Evolutionary conservation across 2,888 invertebrate genomes (phyloP).

Genomic region (Neoaliturus tenellus): DNA sequence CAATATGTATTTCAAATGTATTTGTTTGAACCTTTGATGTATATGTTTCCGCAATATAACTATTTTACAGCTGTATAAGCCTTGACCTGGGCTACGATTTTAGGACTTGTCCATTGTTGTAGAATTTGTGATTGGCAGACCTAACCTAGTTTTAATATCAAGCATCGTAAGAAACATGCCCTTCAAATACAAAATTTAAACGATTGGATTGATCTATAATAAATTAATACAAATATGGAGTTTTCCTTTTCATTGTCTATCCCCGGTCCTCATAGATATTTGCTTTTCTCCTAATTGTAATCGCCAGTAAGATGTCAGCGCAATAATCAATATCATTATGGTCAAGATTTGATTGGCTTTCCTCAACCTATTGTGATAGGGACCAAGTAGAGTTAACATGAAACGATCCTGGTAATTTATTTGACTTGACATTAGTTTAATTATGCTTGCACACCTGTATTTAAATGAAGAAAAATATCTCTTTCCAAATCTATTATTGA

Average conservation of each 20-base stretch:
- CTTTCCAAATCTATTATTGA: too few relatives aligned
- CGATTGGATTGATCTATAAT: not conserved
- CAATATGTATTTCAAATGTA: not conserved
- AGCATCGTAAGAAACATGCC: not conserved
- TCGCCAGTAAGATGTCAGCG: not conserved
- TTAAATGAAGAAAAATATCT: too few relatives aligned
- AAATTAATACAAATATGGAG: too few relatives aligned
- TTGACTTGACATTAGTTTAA: too few relatives aligned
- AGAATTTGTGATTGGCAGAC: constrained; percentile 17
- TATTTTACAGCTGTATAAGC: not conserved
- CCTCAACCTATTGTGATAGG: too few relatives aligned
- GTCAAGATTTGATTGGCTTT: too few relatives aligned
- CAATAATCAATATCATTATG: not conserved
- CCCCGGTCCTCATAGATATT: too few relatives aligned
- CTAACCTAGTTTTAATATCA: constrained; percentile 4
- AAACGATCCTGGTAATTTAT: too few relatives aligned
- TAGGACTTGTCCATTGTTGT: not conserved
- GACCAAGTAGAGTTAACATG: too few relatives aligned
- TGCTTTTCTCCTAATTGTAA: too few relatives aligned
- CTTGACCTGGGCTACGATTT: constrained; percentile 18
- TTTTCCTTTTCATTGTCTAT: too few relatives aligned
- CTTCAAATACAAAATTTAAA: not conserved
- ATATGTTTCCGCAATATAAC: not conserved
- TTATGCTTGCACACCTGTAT: too few relatives aligned
- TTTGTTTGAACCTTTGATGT: not conserved